These are phyloP conservation scores for Neocrepidodera transversa DNA, from an alignment of 2,888 invertebrate genomes.

Conservation along the genomic window DNA sequence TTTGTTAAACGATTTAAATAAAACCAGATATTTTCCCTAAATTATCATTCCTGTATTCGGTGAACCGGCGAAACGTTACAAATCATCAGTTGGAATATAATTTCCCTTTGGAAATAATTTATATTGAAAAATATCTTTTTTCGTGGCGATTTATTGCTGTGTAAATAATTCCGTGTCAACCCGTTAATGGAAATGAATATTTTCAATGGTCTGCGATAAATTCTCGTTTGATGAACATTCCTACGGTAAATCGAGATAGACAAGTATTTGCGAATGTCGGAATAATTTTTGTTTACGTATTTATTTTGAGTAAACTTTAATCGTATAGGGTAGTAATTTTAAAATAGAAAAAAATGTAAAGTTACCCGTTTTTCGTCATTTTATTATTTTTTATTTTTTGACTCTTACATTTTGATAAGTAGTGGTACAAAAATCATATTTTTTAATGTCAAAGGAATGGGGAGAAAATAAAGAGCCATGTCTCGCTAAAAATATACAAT, in stretches of 20 bases:
- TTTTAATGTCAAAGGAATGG: too few species aligned
- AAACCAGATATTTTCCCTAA: neutral
- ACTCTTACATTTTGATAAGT: too few species aligned
- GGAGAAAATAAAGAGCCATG: too few species aligned
- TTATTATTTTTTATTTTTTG: too few species aligned
- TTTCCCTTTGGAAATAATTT: slow-evolving; percentile 21
- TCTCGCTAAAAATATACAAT: too few species aligned
- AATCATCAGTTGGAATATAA: slow-evolving; percentile 22
- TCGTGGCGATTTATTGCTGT: slow-evolving; percentile 23
- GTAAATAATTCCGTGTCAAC: slow-evolving; percentile 21
- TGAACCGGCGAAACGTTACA: slow-evolving; percentile 13
- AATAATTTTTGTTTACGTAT: too few species aligned
- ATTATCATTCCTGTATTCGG: slow-evolving; percentile 7
- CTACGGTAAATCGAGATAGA: slow-evolving; percentile 8
- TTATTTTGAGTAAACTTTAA: too few species aligned
- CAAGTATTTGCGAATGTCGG: slow-evolving; percentile 1
- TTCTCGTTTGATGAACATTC: slow-evolving; percentile 22
- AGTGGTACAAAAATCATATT: too few species aligned
- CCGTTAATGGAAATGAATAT: slow-evolving; percentile 25
- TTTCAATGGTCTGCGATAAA: slow-evolving; percentile 24
- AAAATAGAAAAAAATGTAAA: too few species aligned
- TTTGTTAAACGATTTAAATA: slow-evolving; percentile 5
- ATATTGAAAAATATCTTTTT: slow-evolving; percentile 38
- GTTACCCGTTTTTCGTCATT: too few species aligned
- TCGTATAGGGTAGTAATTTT: too few species aligned